Evolutionary conservation across 2,888 invertebrate species (phyloP).

Genomic region (Polymixis lichenea): DNA sequence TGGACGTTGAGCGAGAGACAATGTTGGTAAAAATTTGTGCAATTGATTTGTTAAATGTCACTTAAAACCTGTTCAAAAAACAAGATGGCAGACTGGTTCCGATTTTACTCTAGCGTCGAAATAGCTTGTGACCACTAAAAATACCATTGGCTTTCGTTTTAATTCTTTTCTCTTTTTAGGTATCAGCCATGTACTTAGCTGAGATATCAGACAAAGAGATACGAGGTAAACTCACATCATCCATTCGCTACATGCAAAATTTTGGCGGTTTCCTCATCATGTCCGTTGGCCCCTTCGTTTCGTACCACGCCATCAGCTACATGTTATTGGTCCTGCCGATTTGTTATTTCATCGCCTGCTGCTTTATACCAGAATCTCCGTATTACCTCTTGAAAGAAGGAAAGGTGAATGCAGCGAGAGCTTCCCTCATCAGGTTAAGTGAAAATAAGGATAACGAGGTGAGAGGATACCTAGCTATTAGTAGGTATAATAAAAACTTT

Average conservation of each 20-base stretch:
- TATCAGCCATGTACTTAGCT: constrained; percentile 81
- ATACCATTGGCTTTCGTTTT: not conserved
- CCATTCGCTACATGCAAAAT: constrained; percentile 78
- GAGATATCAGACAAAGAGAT: constrained; percentile 87
- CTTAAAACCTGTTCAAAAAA: not conserved
- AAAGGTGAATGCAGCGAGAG: constrained; percentile 83
- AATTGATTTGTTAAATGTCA: not conserved
- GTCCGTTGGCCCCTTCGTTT: constrained; percentile 81
- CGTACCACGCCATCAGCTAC: constrained; percentile 82
- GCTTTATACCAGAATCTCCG: constrained; percentile 91
- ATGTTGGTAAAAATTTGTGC: too few species aligned
- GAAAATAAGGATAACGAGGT: constrained; percentile 79
- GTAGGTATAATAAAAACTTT: too few species aligned
- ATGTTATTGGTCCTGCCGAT: constrained; percentile 84
- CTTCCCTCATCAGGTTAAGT: constrained; percentile 80
- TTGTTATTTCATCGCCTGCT: constrained; percentile 84
- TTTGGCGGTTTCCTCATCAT: constrained; percentile 83
- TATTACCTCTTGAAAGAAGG: constrained; percentile 90
- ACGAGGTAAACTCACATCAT: constrained; percentile 78
- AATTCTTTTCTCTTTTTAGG: constrained; percentile 71
- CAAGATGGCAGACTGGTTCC: not conserved
- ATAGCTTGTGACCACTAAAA: not conserved
- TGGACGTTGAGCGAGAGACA: too few species aligned
- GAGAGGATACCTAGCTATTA: constrained; percentile 18
- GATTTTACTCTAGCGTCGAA: not conserved